These are phyloP conservation scores for Aquatica leii DNA, from an alignment of 2,888 invertebrate genomes.

Conservation along the genomic window DNA sequence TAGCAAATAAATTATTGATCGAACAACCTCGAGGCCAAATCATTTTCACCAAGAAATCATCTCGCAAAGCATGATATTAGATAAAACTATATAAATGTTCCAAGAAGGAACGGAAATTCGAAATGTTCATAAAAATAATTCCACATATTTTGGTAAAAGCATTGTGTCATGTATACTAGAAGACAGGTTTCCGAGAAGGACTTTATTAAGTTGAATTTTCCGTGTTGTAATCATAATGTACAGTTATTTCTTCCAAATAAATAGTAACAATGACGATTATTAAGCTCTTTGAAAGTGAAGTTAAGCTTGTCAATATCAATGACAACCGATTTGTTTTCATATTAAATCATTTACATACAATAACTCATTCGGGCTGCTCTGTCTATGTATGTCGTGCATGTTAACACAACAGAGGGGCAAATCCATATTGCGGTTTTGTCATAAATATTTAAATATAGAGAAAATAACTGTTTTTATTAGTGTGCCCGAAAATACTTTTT, in stretches of 20 bases:
- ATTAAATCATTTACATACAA: constrained; percentile 42
- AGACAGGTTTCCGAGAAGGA: constrained; percentile 6
- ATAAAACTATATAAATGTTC: constrained; percentile 11
- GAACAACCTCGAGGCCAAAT: constrained; percentile 19
- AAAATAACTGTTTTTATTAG: constrained; percentile 26
- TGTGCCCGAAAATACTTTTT: constrained; percentile 4
- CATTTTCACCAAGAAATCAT: background rate
- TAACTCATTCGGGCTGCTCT: constrained; percentile 37
- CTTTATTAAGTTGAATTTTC: background rate
- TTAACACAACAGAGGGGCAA: constrained; percentile 36
- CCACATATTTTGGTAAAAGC: constrained; percentile 14
- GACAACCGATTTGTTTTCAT: constrained; percentile 31
- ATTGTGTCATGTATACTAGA: constrained; percentile 7
- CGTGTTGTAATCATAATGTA: background rate
- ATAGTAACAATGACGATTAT: constrained; percentile 3
- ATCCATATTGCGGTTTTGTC: constrained; percentile 35
- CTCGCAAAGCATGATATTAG: background rate
- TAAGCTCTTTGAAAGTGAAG: constrained; percentile 11
- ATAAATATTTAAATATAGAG: constrained; percentile 26
- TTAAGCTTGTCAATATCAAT: constrained; percentile 27
- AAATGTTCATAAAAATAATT: constrained; percentile 27
- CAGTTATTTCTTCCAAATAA: constrained; percentile 11
- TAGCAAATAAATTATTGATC: background rate
- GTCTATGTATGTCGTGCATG: constrained; percentile 34
- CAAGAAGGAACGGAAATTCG: constrained; percentile 22